Evolutionary conservation across 2,113 vertebrate genomes (phyloP).

Genomic region (Rhadina sibilatrix): DNA sequence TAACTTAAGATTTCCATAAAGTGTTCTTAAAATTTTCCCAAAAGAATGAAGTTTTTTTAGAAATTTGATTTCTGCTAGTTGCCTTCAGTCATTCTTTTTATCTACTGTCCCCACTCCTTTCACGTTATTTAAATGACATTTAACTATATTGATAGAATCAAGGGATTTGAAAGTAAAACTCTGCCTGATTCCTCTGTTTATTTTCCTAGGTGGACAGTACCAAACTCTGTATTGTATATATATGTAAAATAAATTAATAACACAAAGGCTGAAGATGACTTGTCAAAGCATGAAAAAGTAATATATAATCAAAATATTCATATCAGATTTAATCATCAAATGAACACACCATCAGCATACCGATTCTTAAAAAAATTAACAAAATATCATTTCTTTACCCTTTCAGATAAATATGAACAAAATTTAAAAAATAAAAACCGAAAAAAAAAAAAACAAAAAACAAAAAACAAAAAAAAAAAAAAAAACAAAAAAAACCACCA

Average conservation of each 20-base stretch:
- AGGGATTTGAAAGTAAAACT: not conserved
- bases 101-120: not conserved
- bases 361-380: not conserved
- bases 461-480: too few relatives aligned
- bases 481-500: too few relatives aligned
- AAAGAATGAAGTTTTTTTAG: not conserved
- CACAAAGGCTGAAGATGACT: not conserved
- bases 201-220: not conserved
- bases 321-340: not conserved
- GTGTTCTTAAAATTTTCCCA: not conserved
- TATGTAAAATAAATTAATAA: not conserved
- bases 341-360: not conserved
- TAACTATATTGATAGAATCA: not conserved
- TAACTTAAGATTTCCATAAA: not conserved
- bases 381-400: not conserved
- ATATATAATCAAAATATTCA: not conserved
- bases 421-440: not conserved
- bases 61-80: not conserved
- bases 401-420: not conserved
- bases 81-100: not conserved
- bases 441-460: rapidly evolving
- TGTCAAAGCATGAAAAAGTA: not conserved
- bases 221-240: not conserved
- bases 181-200: not conserved
- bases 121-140: not conserved